Evolutionary conservation across 2,797 vertebrate species (phyloP), one percentile per base, ranked within the genome.

Genomic region (Clarias platycephalus): DNA sequence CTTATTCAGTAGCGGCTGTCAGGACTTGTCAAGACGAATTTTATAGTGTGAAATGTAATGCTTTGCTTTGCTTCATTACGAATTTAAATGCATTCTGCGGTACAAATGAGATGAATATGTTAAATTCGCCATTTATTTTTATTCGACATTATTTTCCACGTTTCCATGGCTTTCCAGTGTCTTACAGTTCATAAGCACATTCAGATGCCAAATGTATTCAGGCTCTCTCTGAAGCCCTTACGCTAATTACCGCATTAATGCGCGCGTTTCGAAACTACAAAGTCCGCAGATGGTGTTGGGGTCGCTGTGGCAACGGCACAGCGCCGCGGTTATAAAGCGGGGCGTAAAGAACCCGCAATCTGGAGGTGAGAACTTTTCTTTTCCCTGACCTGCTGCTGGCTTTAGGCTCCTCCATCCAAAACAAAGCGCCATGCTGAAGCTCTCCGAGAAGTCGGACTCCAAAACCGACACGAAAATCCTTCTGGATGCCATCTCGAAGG

Each of bases 401-500:
- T 80, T 82, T 34, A n/a, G 74, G 12, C 66, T 22, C 7, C 62
- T 31, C 26, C 55, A 24, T 76, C 31, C 8, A 34, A 5, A 62
- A 24, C 18, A 71, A 63, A 58, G 58, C 22, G 72, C 66, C 80
- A 94, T 94, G 93, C 79, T 92, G 8, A 94, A 89, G 64, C 82
- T 90, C 31, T 84, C 88, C 0, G 89, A 86, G 63, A 91, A 91
- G 84, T 87, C 71, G 0, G 84, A 72, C 12, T 91, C 84, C 1
- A 89, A 88, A 68, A 92, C 88, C 0, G 93, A 93, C 70, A 91
- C 92, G 6, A 86, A 88, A 84, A 91, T 94, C 83, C 93, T 95
- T 40, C 86, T 95, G 64, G 93, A 94, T 16, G 94, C 93, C 8
- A 95, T 95, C 88, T 92, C 93, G 64, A 91, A 93, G 44, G 94